A percentile compares a stretch with the other conserved stretches of the same genome.
Conservation (phyloP, 2,797 vertebrate species). For the Oceanodroma leucorhoa region DNA sequence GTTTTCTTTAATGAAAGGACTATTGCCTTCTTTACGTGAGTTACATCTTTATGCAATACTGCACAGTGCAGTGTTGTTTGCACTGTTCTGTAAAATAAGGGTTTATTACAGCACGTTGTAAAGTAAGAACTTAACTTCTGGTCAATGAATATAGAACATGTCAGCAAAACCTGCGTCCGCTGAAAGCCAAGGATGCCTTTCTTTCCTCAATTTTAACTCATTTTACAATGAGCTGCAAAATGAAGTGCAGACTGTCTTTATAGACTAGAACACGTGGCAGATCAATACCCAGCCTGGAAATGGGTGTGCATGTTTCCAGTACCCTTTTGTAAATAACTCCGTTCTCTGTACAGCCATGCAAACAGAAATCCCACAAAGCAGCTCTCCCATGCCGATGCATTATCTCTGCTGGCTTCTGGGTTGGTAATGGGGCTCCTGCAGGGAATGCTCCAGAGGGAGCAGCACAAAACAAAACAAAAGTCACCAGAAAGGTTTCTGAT, state of each 20-base stretch:
- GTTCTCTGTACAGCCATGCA: neutral
- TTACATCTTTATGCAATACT: neutral
- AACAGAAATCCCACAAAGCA: neutral
- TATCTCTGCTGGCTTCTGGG: neutral
- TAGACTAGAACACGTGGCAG: neutral
- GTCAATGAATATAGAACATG: rapidly evolving
- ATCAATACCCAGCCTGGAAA: neutral
- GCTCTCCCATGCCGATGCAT: rapidly evolving
- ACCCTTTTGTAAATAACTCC: neutral
- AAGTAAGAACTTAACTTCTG: neutral
- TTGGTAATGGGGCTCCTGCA: rapidly evolving
- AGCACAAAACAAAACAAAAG: neutral
- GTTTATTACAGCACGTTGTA: neutral
- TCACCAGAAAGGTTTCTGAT: neutral
- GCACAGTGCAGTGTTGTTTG: neutral
- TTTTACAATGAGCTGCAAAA: neutral
- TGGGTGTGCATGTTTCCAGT: neutral
- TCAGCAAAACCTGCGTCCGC: neutral
- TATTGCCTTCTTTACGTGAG: neutral
- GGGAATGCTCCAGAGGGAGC: neutral
- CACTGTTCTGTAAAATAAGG: rapidly evolving
- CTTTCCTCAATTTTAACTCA: neutral
- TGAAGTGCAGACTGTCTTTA: neutral
- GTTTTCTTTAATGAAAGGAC: neutral
- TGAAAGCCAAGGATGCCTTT: neutral